A percentile compares a stretch with the other conserved stretches of the same genome.
These are phyloP conservation scores for Ochotona princeps DNA, from an alignment of 2,113 vertebrate genomes.

Conservation along the genomic window DNA sequence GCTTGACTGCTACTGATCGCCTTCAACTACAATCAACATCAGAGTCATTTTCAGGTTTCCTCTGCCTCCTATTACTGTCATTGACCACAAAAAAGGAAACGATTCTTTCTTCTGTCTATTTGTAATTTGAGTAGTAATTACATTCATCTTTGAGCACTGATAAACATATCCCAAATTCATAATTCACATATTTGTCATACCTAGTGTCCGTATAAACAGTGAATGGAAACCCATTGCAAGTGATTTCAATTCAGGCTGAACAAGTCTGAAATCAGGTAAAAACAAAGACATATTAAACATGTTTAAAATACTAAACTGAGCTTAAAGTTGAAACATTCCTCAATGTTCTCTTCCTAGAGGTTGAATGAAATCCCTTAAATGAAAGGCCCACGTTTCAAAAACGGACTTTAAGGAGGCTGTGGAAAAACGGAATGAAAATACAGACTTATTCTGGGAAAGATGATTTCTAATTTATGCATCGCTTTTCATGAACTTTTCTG, in stretches of 20 bases:
- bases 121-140: neutral
- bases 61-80: neutral
- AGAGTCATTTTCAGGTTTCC: neutral
- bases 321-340: neutral
- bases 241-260: conserved; percentile 92
- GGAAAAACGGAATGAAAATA: too few relatives aligned
- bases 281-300: conserved; percentile 2
- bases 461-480: too few relatives aligned
- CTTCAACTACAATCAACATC: neutral
- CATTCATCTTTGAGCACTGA: neutral
- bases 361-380: neutral
- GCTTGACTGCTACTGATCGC: neutral
- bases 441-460: too few relatives aligned
- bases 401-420: too few relatives aligned
- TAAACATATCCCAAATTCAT: neutral
- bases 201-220: conserved; percentile 87
- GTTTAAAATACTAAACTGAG: neutral
- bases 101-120: neutral
- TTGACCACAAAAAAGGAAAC: neutral
- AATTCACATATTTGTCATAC: conserved; percentile 83
- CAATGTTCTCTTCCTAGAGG: neutral
- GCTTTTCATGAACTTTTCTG: too few relatives aligned
- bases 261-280: conserved; percentile 87
- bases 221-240: conserved; percentile 91
- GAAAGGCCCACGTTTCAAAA: neutral